These are phyloP conservation scores for Micrastur ruficollis DNA, from an alignment of 2,797 vertebrate species.

Conservation along the genomic window DNA sequence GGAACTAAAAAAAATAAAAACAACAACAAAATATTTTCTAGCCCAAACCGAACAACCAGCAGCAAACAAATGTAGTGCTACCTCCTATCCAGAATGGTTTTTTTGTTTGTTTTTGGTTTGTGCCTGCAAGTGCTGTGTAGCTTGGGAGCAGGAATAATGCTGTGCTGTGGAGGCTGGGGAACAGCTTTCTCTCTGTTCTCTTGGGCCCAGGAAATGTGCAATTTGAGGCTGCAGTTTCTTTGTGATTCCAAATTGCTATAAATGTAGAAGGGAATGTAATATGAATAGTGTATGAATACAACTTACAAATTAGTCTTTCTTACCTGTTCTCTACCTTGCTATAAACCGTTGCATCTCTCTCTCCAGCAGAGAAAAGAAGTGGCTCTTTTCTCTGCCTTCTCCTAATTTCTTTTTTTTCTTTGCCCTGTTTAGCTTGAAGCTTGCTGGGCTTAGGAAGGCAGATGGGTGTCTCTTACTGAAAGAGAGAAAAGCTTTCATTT, in stretches of 20 bases:
- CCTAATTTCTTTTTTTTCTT: neutral
- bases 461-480: neutral
- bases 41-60: neutral
- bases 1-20: neutral
- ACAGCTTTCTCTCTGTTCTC: neutral
- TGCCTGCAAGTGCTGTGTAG: neutral
- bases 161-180: neutral
- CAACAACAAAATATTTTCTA: neutral
- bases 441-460: neutral
- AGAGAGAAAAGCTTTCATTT: neutral
- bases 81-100: neutral
- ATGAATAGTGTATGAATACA: neutral
- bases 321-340: neutral
- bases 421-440: neutral
- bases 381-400: neutral
- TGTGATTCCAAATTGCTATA: neutral
- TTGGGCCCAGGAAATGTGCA: neutral
- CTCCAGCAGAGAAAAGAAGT: neutral
- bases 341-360: neutral
- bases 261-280: neutral
- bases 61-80: neutral
- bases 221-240: neutral
- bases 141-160: neutral
- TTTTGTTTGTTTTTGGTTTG: neutral
- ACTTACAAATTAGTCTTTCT: neutral